Evolutionary conservation across 64 coral and sea anemone species (phyloP), one percentile per base, ranked within the genome.

Genomic region (Pachyseris speciosa): DNA sequence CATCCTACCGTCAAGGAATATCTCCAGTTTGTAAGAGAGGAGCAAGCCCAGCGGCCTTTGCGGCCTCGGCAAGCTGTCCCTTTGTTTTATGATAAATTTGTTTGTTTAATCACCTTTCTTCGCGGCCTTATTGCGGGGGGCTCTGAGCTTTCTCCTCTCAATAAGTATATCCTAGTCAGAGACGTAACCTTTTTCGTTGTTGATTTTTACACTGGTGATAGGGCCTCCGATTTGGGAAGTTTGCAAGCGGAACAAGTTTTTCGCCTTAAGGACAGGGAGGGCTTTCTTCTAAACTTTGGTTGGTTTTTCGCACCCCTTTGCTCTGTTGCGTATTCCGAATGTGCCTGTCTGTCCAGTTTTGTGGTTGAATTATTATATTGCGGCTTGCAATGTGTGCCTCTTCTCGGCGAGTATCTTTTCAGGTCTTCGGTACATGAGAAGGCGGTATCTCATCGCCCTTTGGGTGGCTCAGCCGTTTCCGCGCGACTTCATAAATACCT

Each of bases 1-100:
- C 89, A 83, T 47, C 83, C 83, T 44, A 28, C 8, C 3, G 36
- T 85, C 19, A 85, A 85, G 60, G 83, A 64, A 16, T 85, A 85
- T 44, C 40, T 85, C 1, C 67, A 85, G 40, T 85, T 85, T 41
- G 83, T 85, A 22, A 31, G 60, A 20, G 83, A 85, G 28, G 31
- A 58, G 19, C 55, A 58, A 19, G 55, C 55, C 40, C 72, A 47
- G 40, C 47, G 24, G 5, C 72, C 40, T 47, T 76, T 28, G 57
- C 39, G 16, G 11, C 59, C 66, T 24, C 17, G 73, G 78, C 31
- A 93, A 52, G 70, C 57, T 79, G 41, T 80, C 84, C 71, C 83
- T 92, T 10, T 66, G 48, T 13, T 69, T 25, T 19, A 53, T 86
- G 36, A 43, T 32, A 75, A 74, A 88, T 76, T 76, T 48, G 2